Evolutionary conservation across 2,797 vertebrate species (phyloP).

Genomic region (Todus mexicanus): DNA sequence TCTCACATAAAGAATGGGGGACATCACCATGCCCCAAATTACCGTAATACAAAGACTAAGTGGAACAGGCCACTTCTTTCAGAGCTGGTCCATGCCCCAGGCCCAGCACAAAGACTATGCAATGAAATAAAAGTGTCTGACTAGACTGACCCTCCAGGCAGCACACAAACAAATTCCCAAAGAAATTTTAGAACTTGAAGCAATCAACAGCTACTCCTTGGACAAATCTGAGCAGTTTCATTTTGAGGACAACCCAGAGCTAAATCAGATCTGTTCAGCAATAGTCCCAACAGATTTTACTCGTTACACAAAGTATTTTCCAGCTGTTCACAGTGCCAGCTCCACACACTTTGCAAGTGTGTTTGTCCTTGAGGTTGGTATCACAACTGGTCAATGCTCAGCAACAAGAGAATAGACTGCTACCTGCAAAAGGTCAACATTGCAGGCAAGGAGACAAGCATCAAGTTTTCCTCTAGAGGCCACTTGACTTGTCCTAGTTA

Average conservation of each 20-base stretch:
- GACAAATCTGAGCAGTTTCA: neutral
- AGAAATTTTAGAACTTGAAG: neutral
- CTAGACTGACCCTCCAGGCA: neutral
- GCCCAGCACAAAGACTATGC: neutral
- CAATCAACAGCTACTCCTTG: neutral
- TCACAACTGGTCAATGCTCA: accelerated
- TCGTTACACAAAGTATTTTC: accelerated
- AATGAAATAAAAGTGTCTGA: neutral
- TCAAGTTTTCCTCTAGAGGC: neutral
- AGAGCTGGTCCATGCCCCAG: neutral
- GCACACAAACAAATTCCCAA: neutral
- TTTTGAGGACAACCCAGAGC: neutral
- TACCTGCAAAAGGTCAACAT: accelerated
- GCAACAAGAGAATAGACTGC: too few species aligned
- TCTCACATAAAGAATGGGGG: neutral
- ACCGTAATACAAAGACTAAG: accelerated
- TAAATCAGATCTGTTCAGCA: neutral
- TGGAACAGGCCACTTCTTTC: neutral
- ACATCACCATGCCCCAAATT: neutral
- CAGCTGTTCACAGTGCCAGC: neutral
- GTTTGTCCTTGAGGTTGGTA: neutral
- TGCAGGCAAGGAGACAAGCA: neutral
- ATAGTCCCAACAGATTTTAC: neutral
- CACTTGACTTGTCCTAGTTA: neutral
- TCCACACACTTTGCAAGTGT: neutral